phyloP scores from a whole-genome alignment of 2,888 invertebrate species.

The Hydroisotoma schaefferi region DNA sequence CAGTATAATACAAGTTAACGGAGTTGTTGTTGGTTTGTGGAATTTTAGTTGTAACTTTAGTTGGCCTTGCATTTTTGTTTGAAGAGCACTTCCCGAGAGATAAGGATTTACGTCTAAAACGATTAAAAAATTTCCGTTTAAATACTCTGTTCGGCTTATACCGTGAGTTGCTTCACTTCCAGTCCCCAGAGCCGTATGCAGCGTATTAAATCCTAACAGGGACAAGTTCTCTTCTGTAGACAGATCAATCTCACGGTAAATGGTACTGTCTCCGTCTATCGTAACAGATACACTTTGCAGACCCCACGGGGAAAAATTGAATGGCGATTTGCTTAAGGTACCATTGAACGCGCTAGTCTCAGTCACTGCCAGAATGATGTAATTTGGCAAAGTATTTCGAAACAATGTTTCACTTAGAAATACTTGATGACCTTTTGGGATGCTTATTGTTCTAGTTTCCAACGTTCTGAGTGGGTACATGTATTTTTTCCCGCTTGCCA shows the following conservation, averaged over 20 bases:
- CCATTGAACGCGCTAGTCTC: neutral
- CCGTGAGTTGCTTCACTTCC: neutral
- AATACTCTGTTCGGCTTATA: neutral
- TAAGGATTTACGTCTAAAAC: neutral
- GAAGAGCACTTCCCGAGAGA: neutral
- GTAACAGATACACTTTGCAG: neutral
- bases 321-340: neutral
- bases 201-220: slow-evolving; percentile 2
- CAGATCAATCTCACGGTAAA: neutral
- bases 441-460: neutral
- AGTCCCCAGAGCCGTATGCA: neutral
- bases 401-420: neutral
- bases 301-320: neutral
- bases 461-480: neutral
- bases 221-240: neutral
- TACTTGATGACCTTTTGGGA: neutral
- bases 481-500: neutral
- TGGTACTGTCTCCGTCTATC: slow-evolving; percentile 6
- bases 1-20: neutral
- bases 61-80: neutral
- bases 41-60: slow-evolving; percentile 3
- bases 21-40: neutral
- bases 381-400: neutral
- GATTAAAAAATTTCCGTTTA: neutral
- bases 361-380: neutral